Percentiles rank a stretch among this genome's conserved stretches.
Conservation (phyloP, 2,888 invertebrate genomes). For the Spodoptera exigua region DNA sequence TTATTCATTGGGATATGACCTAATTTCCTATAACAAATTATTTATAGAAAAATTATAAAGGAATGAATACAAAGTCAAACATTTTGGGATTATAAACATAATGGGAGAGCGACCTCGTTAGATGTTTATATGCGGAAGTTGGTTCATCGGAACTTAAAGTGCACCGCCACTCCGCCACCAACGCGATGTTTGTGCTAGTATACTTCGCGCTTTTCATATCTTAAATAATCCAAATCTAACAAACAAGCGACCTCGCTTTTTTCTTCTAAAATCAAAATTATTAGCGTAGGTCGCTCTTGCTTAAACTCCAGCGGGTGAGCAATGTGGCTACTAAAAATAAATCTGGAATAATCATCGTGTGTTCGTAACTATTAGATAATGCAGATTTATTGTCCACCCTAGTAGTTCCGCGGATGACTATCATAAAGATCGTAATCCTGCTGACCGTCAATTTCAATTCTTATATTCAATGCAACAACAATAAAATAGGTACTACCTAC, state of each 20-base stretch:
- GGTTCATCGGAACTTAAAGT: conserved; percentile 25
- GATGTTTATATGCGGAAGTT: conserved; percentile 33
- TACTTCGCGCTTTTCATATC: background rate
- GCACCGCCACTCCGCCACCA: conserved; percentile 10
- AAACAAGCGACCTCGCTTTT: conserved; percentile 10
- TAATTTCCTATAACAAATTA: conserved; percentile 81
- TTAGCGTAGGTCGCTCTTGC: conserved; percentile 62
- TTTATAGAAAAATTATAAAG: conserved; percentile 65
- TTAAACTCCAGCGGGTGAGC: conserved; percentile 36
- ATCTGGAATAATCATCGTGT: conserved; percentile 12
- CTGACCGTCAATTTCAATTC: conserved; percentile 47
- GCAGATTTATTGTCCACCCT: conserved; percentile 48
- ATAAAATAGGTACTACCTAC: conserved; percentile 31
- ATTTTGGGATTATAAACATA: conserved; percentile 22
- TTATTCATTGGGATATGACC: conserved; percentile 88
- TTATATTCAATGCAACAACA: conserved; percentile 39
- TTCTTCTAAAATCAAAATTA: conserved; percentile 64
- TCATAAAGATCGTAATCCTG: conserved; percentile 43
- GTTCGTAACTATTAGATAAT: conserved; percentile 39
- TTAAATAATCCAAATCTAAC: background rate
- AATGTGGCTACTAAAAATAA: conserved; percentile 25
- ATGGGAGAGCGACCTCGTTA: conserved; percentile 21
- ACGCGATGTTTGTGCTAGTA: conserved; percentile 27
- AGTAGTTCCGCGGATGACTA: conserved; percentile 21
- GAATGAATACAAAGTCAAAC: conserved; percentile 31